Conservation (phyloP, 2,113 vertebrate species). For the Ariopsis seemanni region DNA sequence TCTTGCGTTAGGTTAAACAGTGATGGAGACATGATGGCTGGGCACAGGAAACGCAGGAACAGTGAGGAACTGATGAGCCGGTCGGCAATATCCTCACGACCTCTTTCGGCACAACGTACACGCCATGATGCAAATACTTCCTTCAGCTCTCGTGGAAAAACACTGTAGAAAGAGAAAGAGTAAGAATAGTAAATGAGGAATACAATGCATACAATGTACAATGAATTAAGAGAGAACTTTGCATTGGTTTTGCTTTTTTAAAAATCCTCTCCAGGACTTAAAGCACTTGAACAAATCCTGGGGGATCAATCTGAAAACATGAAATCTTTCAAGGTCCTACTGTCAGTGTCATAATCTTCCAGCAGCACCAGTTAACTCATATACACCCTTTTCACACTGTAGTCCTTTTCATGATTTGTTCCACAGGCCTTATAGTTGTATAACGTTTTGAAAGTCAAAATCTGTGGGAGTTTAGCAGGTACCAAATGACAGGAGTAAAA, state of each 20-base stretch:
- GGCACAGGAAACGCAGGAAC: conserved; percentile 94
- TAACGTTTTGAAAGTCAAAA: neutral
- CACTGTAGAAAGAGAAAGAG: conserved; percentile 72
- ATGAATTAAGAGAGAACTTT: neutral
- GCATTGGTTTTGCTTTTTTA: neutral
- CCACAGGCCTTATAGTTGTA: neutral
- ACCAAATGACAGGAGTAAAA: neutral
- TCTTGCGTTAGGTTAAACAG: conserved; percentile 96
- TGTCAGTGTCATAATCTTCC: neutral
- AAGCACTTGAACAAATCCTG: neutral
- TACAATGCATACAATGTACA: neutral
- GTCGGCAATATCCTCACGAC: conserved; percentile 93
- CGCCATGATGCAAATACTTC: conserved; percentile 97
- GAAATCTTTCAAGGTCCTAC: neutral
- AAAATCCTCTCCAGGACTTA: neutral
- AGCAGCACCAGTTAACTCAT: neutral
- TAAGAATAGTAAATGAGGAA: neutral
- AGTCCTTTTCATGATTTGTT: neutral
- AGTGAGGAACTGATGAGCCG: conserved; percentile 93
- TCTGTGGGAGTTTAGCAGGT: neutral
- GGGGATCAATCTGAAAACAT: neutral
- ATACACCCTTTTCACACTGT: neutral
- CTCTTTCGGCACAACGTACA: conserved; percentile 89
- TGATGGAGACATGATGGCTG: conserved; percentile 94
- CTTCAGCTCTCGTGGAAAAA: conserved; percentile 95